phyloP scores from a whole-genome alignment of 2,888 invertebrate species.

The Ligdia adustata region DNA sequence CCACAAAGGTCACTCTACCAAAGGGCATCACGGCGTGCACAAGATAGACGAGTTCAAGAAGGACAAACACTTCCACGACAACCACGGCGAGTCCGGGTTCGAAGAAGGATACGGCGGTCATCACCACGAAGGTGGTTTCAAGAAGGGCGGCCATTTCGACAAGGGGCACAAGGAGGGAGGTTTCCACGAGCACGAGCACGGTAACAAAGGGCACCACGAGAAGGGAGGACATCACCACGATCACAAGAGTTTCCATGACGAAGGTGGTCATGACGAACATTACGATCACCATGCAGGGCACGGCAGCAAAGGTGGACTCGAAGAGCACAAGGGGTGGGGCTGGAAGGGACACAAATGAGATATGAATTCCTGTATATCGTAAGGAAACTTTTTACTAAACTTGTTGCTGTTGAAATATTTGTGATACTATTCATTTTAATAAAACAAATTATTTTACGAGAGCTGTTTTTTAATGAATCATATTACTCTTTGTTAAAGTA shows the following conservation, averaged over 20 bases:
- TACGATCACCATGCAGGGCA: constrained; percentile 88
- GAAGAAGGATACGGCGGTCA: constrained; percentile 91
- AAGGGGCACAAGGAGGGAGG: constrained; percentile 91
- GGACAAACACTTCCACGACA: constrained; percentile 94
- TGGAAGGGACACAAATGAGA: constrained; percentile 80
- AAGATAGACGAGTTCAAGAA: constrained; percentile 94
- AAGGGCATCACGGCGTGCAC: constrained; percentile 93
- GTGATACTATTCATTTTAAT: constrained; percentile 48
- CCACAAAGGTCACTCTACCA: constrained; percentile 93
- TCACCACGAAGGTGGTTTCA: constrained; percentile 89
- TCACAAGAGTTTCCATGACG: constrained; percentile 90
- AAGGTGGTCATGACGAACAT: constrained; percentile 89
- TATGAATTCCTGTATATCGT: no score
- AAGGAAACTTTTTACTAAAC: no score
- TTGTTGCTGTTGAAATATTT: constrained; percentile 70
- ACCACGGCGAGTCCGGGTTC: constrained; percentile 91
- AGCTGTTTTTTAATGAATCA: no score
- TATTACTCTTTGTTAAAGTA: no score
- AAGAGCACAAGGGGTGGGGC: constrained; percentile 91
- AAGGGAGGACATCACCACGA: constrained; percentile 91
- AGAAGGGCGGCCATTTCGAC: constrained; percentile 91
- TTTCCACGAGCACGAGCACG: constrained; percentile 90
- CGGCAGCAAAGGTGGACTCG: constrained; percentile 90
- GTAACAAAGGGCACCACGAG: constrained; percentile 90
- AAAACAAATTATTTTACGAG: no score